Evolutionary conservation across 2,113 vertebrate species (phyloP).

Genomic region (Loxodonta africana): DNA sequence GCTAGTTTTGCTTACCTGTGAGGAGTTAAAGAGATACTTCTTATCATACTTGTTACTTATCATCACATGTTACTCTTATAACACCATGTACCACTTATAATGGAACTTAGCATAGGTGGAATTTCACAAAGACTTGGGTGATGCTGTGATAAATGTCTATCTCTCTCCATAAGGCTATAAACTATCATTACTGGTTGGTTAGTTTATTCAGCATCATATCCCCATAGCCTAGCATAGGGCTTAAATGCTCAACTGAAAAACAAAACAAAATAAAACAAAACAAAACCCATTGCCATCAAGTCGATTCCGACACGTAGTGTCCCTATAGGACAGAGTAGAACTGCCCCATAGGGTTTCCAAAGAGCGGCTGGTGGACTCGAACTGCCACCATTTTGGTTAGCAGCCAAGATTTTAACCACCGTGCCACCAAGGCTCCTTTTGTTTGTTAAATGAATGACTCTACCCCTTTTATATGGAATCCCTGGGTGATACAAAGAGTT

Average conservation of each 20-base stretch:
- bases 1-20: neutral
- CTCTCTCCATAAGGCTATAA: neutral
- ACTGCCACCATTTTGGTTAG: no score
- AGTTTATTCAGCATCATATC: neutral
- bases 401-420: no score
- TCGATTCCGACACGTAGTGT: no score
- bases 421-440: neutral
- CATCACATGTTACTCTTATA: neutral
- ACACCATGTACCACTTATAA: neutral
- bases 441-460: neutral
- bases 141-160: neutral
- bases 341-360: no score
- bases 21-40: neutral
- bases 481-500: neutral
- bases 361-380: no score
- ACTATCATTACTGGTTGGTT: neutral
- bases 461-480: neutral
- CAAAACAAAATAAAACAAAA: no score
- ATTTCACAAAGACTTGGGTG: slow-evolving; percentile 48
- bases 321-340: no score
- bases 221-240: neutral
- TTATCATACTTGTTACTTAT: neutral
- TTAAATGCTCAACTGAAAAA: neutral
- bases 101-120: slow-evolving; percentile 5
- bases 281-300: no score